A percentile compares a stretch with the other conserved stretches of the same genome.
phyloP scores from a whole-genome alignment of 2,113 vertebrate genomes.

The Polyodon spathula region DNA sequence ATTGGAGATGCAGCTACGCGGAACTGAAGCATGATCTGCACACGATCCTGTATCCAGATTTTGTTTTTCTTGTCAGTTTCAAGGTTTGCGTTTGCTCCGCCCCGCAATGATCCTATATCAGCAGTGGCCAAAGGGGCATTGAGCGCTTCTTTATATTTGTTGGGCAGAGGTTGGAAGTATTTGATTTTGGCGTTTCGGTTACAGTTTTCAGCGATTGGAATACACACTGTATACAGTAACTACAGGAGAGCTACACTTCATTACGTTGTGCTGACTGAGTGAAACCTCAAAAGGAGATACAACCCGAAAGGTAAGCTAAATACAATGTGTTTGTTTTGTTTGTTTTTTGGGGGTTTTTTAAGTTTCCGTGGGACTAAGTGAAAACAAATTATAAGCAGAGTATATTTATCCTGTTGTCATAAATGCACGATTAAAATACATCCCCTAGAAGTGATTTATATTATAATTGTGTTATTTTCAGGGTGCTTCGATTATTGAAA shows the following conservation, averaged over 20 bases:
- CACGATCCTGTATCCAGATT: constrained; percentile 21
- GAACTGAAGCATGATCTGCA: constrained; percentile 22
- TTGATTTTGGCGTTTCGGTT: constrained; percentile 7
- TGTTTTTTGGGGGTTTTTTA: too few species aligned
- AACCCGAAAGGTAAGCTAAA: constrained; percentile 22
- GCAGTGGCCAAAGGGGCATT: constrained; percentile 51
- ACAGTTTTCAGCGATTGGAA: constrained; percentile 14
- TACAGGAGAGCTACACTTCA: constrained; percentile 16
- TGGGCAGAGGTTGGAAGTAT: constrained; percentile 13
- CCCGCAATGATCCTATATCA: constrained; percentile 74
- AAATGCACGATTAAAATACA: too few species aligned
- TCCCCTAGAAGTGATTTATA: too few species aligned
- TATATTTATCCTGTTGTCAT: too few species aligned
- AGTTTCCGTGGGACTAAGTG: too few species aligned
- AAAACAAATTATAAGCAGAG: too few species aligned
- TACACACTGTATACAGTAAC: constrained; percentile 17
- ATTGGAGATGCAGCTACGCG: not conserved
- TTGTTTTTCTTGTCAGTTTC: constrained; percentile 10
- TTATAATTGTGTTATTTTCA: too few species aligned
- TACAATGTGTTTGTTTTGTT: too few species aligned
- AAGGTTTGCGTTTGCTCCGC: constrained; percentile 50
- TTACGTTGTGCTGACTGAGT: constrained; percentile 4
- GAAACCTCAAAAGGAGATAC: constrained; percentile 11
- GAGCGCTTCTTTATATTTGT: constrained; percentile 25
- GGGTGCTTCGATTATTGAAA: too few species aligned